A percentile compares a stretch with the other conserved stretches of the same genome.
These are phyloP conservation scores for Drosophila neutralis DNA, from an alignment of 2,888 invertebrate genomes.

Conservation along the genomic window DNA sequence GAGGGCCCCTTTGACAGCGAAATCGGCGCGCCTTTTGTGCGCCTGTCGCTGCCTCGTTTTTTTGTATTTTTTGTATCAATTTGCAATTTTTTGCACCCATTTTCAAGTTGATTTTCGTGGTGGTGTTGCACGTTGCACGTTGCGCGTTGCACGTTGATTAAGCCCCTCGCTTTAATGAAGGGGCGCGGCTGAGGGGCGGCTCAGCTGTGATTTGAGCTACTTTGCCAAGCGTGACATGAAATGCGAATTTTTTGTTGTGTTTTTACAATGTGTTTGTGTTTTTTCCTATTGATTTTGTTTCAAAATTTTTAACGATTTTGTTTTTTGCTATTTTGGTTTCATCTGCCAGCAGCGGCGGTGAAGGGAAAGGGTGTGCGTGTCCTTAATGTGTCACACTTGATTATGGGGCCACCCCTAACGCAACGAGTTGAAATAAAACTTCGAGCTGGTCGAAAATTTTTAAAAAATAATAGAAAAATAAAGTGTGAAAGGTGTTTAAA, in stretches of 20 bases:
- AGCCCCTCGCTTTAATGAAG: slow-evolving; percentile 65
- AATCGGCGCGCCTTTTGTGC: slow-evolving; percentile 55
- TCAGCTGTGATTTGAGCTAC: slow-evolving; percentile 68
- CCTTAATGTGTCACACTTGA: slow-evolving; percentile 77
- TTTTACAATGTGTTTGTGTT: background rate
- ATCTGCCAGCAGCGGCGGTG: slow-evolving; percentile 43
- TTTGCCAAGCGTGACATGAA: slow-evolving; percentile 72
- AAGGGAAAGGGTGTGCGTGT: slow-evolving; percentile 62
- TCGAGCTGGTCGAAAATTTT: background rate
- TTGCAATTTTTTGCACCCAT: slow-evolving; percentile 75
- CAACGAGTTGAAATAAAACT: slow-evolving; percentile 1
- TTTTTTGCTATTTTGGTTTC: slow-evolving; percentile 43
- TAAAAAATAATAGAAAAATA: background rate
- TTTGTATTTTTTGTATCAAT: slow-evolving; percentile 73
- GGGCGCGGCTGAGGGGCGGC: slow-evolving; percentile 56
- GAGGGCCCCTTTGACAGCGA: slow-evolving; percentile 31
- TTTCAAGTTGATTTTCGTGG: slow-evolving; percentile 76
- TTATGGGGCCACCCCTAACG: slow-evolving; percentile 64
- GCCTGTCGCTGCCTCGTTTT: slow-evolving; percentile 65
- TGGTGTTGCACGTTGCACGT: slow-evolving; percentile 27
- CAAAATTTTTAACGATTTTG: slow-evolving; percentile 53
- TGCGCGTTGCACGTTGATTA: slow-evolving; percentile 50
- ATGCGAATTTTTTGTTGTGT: slow-evolving; percentile 45
- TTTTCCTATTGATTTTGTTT: slow-evolving; percentile 34
- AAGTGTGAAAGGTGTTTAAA: slow-evolving; percentile 53